Base-by-base conservation (phyloP, 2,113 vertebrate species). In the Ceuthmochares aereus region DNA sequence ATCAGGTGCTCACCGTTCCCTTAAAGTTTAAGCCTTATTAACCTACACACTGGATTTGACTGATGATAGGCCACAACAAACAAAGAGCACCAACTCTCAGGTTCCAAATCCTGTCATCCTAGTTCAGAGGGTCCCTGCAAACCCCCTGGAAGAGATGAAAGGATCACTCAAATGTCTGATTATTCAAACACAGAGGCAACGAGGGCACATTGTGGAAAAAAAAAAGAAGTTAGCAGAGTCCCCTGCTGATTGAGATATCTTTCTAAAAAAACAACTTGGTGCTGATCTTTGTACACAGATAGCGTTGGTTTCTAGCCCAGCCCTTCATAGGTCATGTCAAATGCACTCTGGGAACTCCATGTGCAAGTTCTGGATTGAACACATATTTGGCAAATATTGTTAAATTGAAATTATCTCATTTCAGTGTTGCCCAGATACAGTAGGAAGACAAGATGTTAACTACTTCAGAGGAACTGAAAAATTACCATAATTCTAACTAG, bases 201-300 rank as follows among this genome's bases (percentile, higher is more conserved):
- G 97, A 97, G 96, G 93, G 91, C 84, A 93, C 89, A 95, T 75
- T 93, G 95, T 92, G 84, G n/a, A 62, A 84, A 76, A 82, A 94
- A 86, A 89, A 93, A 95, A 91, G 94, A 93, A 95, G 86, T 97
- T 95, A 95, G 78, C 82, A 27, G 84, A 96, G 97, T 97, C 98
- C 97, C 98, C 98, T 63, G 98, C 98, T 98, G 99, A 99, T 99
- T 99, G 98, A 99, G 99, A 99, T 98, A 98, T 99, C 98, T 98
- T 49, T 98, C 98, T 98, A 79, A 94, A 95, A 90, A 96, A 96
- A 93, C 75, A 97, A 96, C 96, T 97, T 95, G 32, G 66, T 95
- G 95, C 90, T 97, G 96, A 90, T 93, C 88, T 90, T 92, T 92
- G 90, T 93, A 95, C 73, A 83, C 45, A 91, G 90, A 84, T 81